Percentiles rank a stretch among this genome's conserved stretches.
phyloP scores from a whole-genome alignment of 2,888 invertebrate genomes.

The Cabera pusaria region DNA sequence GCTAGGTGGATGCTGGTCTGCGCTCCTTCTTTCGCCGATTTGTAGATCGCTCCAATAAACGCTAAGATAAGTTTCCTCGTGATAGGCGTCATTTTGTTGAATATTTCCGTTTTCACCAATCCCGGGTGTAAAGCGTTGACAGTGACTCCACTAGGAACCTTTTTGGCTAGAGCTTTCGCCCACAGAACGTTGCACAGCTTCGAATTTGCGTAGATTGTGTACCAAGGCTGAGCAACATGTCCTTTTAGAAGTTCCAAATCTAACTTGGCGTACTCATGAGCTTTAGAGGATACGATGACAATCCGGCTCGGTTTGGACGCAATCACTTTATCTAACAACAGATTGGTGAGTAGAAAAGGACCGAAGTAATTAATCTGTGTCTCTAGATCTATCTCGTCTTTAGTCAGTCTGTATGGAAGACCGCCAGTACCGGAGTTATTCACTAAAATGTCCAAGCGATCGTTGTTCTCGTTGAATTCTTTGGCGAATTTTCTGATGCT shows the following conservation, averaged over 20 bases:
- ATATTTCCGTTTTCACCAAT: constrained; percentile 90
- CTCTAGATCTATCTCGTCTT: constrained; percentile 84
- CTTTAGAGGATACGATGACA: constrained; percentile 65
- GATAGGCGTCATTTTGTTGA: constrained; percentile 80
- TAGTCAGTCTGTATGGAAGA: constrained; percentile 59
- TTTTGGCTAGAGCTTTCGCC: constrained; percentile 63
- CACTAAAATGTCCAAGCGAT: constrained; percentile 83
- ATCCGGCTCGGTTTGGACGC: constrained; percentile 68
- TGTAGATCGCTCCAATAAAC: constrained; percentile 85
- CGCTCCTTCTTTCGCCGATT: constrained; percentile 89
- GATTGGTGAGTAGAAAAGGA: constrained; percentile 87
- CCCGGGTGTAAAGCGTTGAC: constrained; percentile 94
- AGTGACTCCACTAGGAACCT: constrained; percentile 83
- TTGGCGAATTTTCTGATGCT: constrained; percentile 84
- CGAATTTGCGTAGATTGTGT: constrained; percentile 69
- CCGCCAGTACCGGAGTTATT: constrained; percentile 84
- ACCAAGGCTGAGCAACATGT: constrained; percentile 41
- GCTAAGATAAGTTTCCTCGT: constrained; percentile 73
- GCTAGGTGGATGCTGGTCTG: constrained; percentile 90
- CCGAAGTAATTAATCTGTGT: constrained; percentile 89
- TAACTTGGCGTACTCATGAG: constrained; percentile 72
- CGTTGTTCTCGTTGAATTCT: constrained; percentile 75
- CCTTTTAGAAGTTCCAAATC: constrained; percentile 50
- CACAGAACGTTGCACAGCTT: constrained; percentile 69
- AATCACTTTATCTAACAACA: constrained; percentile 78